Evolutionary conservation across 2,888 invertebrate genomes (phyloP).

Genomic region (Torymus auratus): DNA sequence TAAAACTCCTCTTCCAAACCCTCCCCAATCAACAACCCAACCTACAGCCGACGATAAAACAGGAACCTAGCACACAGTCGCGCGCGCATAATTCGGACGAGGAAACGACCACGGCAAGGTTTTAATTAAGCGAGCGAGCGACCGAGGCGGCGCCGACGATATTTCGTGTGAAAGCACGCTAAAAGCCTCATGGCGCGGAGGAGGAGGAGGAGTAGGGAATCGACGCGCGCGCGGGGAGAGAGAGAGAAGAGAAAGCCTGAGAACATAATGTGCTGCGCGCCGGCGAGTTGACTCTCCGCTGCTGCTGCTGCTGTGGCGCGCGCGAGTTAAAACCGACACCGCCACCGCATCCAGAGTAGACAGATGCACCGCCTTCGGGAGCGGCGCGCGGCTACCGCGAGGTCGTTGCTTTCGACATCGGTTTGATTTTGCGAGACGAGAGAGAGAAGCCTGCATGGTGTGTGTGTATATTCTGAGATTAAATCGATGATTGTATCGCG

Average conservation of each 20-base stretch:
- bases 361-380: conserved; percentile 56
- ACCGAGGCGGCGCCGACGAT: conserved; percentile 49
- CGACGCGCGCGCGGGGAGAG: conserved; percentile 56
- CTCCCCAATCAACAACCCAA: no score
- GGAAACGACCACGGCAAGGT: conserved; percentile 1
- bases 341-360: conserved; percentile 25
- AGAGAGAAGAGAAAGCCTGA: conserved; percentile 77
- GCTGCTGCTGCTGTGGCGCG: conserved; percentile 7
- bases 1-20: no score
- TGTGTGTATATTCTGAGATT: no score
- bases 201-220: conserved; percentile 5
- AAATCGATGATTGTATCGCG: no score
- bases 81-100: no score
- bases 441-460: no score
- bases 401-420: conserved; percentile 36
- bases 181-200: conserved; percentile 55
- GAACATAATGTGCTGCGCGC: conserved; percentile 69
- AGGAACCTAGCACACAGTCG: no score
- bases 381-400: conserved; percentile 46
- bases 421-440: no score
- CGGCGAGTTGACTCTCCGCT: conserved; percentile 47
- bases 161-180: conserved; percentile 73
- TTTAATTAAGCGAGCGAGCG: conserved; percentile 42
- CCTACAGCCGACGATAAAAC: no score
- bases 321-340: neutral